A percentile compares a stretch with the other conserved stretches of the same genome.
These are phyloP conservation scores for Caenorhabditis virilis DNA, from an alignment of 2,888 invertebrate genomes.

Conservation along the genomic window DNA sequence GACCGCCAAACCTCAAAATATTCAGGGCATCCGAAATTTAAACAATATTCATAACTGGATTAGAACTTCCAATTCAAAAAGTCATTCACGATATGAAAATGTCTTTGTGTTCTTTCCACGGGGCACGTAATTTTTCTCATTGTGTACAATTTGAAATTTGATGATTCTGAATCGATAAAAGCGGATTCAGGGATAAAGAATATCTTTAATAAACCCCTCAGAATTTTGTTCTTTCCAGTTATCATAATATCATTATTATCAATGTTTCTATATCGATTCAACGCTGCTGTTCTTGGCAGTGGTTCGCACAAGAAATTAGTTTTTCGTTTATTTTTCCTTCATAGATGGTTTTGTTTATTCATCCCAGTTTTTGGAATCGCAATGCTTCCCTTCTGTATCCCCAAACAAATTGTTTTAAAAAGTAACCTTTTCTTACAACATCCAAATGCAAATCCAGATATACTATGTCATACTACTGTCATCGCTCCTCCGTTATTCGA, in stretches of 20 bases:
- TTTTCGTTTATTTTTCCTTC: background rate
- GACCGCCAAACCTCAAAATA: too few relatives aligned
- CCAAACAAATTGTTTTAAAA: background rate
- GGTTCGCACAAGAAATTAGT: background rate
- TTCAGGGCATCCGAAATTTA: too few relatives aligned
- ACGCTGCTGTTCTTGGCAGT: background rate
- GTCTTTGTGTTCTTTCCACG: too few relatives aligned
- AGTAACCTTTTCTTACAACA: background rate
- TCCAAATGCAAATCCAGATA: background rate
- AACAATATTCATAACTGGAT: too few relatives aligned
- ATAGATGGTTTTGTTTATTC: background rate
- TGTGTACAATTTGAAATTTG: too few relatives aligned
- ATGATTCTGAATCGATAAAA: too few relatives aligned
- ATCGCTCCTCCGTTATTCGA: background rate
- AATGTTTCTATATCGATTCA: background rate
- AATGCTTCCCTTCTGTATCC: background rate
- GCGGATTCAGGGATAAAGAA: too few relatives aligned
- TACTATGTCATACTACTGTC: background rate
- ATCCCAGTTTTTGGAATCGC: background rate
- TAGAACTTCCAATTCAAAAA: too few relatives aligned
- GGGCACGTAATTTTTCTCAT: too few relatives aligned
- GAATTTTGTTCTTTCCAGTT: too few relatives aligned
- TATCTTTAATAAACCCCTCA: too few relatives aligned
- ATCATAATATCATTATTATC: background rate
- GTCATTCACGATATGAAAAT: too few relatives aligned